These are phyloP conservation scores for Zaprionus tsacasi DNA, from an alignment of 1,140 invertebrate genomes.

Conservation along the genomic window DNA sequence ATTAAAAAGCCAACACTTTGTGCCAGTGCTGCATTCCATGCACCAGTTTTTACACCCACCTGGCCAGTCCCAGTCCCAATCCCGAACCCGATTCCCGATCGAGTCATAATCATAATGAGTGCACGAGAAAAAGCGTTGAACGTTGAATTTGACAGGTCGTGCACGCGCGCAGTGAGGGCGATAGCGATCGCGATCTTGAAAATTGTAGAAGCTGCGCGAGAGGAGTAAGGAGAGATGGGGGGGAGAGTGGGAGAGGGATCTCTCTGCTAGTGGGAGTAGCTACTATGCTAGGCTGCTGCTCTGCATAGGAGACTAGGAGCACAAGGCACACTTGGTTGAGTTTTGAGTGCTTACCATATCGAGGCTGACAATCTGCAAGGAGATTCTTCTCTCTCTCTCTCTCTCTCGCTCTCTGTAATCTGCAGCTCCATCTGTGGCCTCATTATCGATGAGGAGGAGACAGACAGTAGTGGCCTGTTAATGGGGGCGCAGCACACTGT, in stretches of 20 bases:
- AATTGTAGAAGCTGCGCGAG: slow-evolving; percentile 16
- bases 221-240: neutral
- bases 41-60: slow-evolving; percentile 57
- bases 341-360: slow-evolving; percentile 82
- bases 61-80: neutral
- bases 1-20: slow-evolving; percentile 10
- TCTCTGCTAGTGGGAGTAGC: slow-evolving; percentile 1
- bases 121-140: slow-evolving; percentile 65
- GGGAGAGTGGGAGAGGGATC: slow-evolving; percentile 3
- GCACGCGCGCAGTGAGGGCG: slow-evolving; percentile 54
- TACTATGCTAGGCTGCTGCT: slow-evolving; percentile 45
- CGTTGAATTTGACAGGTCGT: slow-evolving; percentile 74
- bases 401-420: slow-evolving; percentile 42
- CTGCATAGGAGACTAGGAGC: slow-evolving; percentile 63
- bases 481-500: slow-evolving; percentile 46
- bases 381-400: slow-evolving; percentile 42
- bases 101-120: slow-evolving; percentile 81
- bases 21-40: slow-evolving; percentile 32
- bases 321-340: slow-evolving; percentile 35
- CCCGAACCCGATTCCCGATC: neutral
- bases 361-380: slow-evolving; percentile 54
- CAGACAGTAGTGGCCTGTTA: slow-evolving; percentile 55
- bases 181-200: slow-evolving; percentile 54
- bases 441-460: slow-evolving; percentile 53
- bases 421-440: slow-evolving; percentile 69